These are phyloP conservation scores for Eonycteris spelaea DNA, from an alignment of 2,113 vertebrate genomes.

Conservation along the genomic window DNA sequence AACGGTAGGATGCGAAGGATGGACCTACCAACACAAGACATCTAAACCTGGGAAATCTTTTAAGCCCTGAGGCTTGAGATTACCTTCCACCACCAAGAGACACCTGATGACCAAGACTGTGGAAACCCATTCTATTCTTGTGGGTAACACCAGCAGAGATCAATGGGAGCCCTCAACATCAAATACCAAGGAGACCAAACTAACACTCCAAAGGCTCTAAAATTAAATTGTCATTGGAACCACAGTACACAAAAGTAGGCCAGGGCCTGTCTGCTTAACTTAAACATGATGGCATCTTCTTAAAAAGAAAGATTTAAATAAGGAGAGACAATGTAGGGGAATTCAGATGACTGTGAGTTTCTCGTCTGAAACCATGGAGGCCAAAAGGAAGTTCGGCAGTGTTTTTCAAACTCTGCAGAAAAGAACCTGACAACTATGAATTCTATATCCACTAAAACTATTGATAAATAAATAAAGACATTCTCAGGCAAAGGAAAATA, in stretches of 20 bases:
- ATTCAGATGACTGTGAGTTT: not conserved
- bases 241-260: not conserved
- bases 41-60: not conserved
- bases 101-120: not conserved
- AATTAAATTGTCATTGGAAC: not conserved
- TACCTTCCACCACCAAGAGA: not conserved
- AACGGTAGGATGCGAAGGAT: not conserved
- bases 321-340: not conserved
- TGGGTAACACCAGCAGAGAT: not conserved
- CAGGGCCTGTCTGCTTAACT: not conserved
- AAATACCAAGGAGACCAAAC: not conserved
- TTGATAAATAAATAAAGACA: not conserved
- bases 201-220: not conserved
- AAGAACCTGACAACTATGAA: not conserved
- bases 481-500: not conserved
- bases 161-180: not conserved
- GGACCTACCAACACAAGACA: not conserved
- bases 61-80: not conserved
- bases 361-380: not conserved
- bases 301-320: not conserved
- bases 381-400: not conserved
- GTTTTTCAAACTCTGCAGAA: not conserved
- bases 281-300: not conserved
- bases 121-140: fast-evolving
- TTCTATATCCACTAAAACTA: not conserved